Evolutionary conservation across 2,113 vertebrate genomes (phyloP).

Genomic region (Urocitellus parryii): DNA sequence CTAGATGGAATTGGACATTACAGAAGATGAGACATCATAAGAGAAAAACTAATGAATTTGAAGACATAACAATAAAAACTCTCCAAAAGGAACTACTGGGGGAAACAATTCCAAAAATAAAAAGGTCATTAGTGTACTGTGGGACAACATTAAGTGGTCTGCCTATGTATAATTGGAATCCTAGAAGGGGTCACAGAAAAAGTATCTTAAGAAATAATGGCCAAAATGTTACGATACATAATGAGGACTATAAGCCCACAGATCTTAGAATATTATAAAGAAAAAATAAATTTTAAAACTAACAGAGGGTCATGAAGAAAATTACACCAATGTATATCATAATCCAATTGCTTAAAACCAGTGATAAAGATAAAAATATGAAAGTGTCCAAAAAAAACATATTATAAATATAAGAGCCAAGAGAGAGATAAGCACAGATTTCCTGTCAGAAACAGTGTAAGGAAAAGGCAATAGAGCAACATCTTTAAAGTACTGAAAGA

Average conservation of each 20-base stretch:
- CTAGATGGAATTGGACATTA: not conserved
- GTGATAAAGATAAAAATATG: not conserved
- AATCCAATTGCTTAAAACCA: not conserved
- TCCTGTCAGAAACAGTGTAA: not conserved
- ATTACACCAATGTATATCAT: not conserved
- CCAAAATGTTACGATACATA: not conserved
- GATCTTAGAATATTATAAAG: not conserved
- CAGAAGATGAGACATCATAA: not conserved
- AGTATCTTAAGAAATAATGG: not conserved
- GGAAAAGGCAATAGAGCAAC: not conserved
- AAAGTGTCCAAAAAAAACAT: not conserved
- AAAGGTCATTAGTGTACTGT: not conserved
- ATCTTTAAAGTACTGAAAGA: not conserved
- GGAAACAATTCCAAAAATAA: not conserved
- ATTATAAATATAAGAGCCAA: not conserved
- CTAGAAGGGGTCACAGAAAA: not conserved
- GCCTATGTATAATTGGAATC: not conserved
- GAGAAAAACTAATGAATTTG: not conserved
- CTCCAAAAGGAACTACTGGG: not conserved
- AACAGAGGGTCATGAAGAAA: not conserved
- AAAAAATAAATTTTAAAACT: not conserved
- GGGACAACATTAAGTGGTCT: not conserved
- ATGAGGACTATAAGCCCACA: not conserved
- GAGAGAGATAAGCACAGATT: not conserved
- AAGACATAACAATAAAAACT: not conserved